Conservation (phyloP, 2,113 vertebrate species). For the Microcebus ravelobensis region DNA sequence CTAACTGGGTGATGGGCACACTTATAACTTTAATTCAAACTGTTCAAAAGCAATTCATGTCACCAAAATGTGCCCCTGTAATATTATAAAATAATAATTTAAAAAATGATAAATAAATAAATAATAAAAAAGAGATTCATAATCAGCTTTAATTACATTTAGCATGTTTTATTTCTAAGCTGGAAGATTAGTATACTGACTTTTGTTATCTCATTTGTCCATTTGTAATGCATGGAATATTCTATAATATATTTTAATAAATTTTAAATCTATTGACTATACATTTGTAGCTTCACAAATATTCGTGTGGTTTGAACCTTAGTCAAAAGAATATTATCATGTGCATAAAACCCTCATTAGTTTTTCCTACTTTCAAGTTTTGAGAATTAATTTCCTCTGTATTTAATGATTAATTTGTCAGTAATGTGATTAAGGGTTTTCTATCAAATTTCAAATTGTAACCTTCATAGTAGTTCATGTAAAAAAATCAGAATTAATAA, state of each 20-base stretch:
- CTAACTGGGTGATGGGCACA: too few relatives aligned
- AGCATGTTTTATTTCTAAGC: constrained; percentile 7
- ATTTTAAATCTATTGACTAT: not conserved
- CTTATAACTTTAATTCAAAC: too few relatives aligned
- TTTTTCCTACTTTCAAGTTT: constrained; percentile 59
- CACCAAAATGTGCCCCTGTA: too few relatives aligned
- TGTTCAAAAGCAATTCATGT: too few relatives aligned
- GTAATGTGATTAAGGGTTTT: constrained; percentile 57
- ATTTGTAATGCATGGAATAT: not conserved
- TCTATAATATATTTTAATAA: not conserved
- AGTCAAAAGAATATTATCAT: constrained; percentile 68
- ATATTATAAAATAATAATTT: not conserved
- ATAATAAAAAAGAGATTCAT: not conserved
- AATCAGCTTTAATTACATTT: not conserved
- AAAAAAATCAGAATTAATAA: constrained; percentile 51
- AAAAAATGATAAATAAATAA: too few relatives aligned
- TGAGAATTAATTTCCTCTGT: constrained; percentile 44
- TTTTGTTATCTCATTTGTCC: not conserved
- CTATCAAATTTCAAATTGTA: constrained; percentile 48
- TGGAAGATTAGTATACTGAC: not conserved
- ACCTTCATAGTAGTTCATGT: constrained; percentile 29
- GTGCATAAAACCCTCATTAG: constrained; percentile 56
- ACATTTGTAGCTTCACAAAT: constrained; percentile 51
- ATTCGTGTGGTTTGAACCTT: constrained; percentile 43
- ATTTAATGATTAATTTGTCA: constrained; percentile 58